Base-by-base conservation (phyloP, 2,888 invertebrate genomes). In the Sarcophaga rosellei region DNA sequence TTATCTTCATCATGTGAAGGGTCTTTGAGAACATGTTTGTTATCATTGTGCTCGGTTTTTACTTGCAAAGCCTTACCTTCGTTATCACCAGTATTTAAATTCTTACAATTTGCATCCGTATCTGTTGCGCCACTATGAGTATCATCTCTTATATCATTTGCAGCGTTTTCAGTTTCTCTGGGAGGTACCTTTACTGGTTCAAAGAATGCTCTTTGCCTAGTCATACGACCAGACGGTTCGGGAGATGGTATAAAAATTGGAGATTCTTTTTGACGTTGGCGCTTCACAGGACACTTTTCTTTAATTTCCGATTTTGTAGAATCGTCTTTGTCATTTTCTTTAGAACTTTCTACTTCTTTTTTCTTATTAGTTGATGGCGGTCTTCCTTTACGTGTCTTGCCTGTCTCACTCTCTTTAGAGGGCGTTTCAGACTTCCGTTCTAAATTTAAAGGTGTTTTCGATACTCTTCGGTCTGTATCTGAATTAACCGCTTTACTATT, bases 141-240 rank as follows among this genome's bases (percentile, higher is more conserved):
- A 23, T 53, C 47, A 44, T 79, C 86, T 11, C 76, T 86, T 17
- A 25, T 25, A 2, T 79, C 82, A 11, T 74, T 57, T 8, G 74
- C 35, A 3, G n/a, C 61, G 0, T 57, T 44, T 21, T 45, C 83
- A 25, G 61, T 70, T 20, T 88, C 85, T 59, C 85, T 90, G 6
- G 89, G 91, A 17, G 89, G 89, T 45, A 93, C 91, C 88, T 93
- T 93, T 4, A 93, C 93, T 0, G 93, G 93, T 84, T 93, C 93
- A 88, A 93, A 93, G 89, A 93, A 93, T 69, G 93, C 93, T 44
- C 92, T 90, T 84, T 92, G 92, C 25, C 92, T 88, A 47, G 92
- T 93, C 92, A 92, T 93, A 12, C 92, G 91, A 0, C 93, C 93
- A 0, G 92, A 92, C 11, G 92, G 92, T 69, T 93, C 93, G 0